Conservation (phyloP, 1,140 invertebrate genomes). For the Rhopalosiphum padi region DNA sequence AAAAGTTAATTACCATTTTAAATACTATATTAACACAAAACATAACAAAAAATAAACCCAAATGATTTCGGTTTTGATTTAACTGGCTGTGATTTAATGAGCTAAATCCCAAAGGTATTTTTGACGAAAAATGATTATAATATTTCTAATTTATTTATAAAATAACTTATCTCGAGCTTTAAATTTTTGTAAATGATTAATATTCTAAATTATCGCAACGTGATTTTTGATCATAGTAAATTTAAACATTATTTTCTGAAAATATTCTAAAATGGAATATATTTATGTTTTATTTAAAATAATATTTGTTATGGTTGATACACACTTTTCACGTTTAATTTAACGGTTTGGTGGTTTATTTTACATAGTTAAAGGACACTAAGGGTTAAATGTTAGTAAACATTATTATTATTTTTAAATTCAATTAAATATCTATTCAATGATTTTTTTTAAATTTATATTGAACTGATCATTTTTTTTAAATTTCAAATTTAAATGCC, state of each 20-base stretch:
- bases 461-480: not conserved
- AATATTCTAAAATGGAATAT: slow-evolving; percentile 7
- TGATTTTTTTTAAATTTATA: slow-evolving; percentile 11
- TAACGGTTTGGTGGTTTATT: slow-evolving; percentile 10
- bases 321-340: not conserved
- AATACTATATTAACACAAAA: not conserved
- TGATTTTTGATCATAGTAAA: slow-evolving; percentile 3
- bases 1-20: slow-evolving; percentile 2
- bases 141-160: not conserved
- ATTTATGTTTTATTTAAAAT: not conserved
- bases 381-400: slow-evolving; percentile 5
- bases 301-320: not conserved
- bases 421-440: not conserved
- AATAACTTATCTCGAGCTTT: slow-evolving; percentile 22
- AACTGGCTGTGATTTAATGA: slow-evolving; percentile 46
- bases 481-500: not conserved
- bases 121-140: slow-evolving; percentile 18
- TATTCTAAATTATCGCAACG: slow-evolving; percentile 38
- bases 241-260: not conserved
- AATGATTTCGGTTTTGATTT: slow-evolving; percentile 24
- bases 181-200: not conserved
- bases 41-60: slow-evolving; percentile 1
- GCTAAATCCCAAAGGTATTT: slow-evolving; percentile 51
- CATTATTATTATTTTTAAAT: not conserved
- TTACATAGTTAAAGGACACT: not conserved